Percentiles rank a stretch among this genome's conserved stretches.
phyloP scores from a whole-genome alignment of 2,888 invertebrate genomes.

The Osedax fenrisi region DNA sequence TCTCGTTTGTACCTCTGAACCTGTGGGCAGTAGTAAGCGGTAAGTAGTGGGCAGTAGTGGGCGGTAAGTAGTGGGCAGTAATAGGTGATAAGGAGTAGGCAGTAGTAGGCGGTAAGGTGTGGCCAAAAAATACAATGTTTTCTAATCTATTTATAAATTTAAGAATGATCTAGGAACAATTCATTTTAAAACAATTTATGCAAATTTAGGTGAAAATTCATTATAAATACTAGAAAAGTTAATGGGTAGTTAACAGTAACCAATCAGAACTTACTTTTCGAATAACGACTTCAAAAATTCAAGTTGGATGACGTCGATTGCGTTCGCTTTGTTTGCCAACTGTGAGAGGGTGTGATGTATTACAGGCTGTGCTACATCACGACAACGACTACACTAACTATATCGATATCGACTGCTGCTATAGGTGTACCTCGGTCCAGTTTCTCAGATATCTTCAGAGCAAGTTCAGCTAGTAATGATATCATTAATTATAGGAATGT shows the following conservation, averaged over 20 bases:
- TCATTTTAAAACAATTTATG: too few relatives aligned
- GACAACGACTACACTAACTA: slow-evolving; percentile 55
- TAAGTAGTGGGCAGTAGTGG: too few relatives aligned
- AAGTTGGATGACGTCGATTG: slow-evolving; percentile 54
- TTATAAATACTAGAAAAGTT: too few relatives aligned
- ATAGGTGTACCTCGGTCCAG: slow-evolving; percentile 58
- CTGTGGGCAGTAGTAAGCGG: neutral
- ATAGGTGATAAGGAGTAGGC: too few relatives aligned
- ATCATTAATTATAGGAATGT: too few relatives aligned
- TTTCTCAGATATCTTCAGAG: slow-evolving; percentile 61
- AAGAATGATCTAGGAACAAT: too few relatives aligned
- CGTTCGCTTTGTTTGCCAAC: slow-evolving; percentile 66
- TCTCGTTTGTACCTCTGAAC: slow-evolving; percentile 60
- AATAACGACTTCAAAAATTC: slow-evolving; percentile 57
- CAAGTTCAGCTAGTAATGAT: slow-evolving; percentile 56
- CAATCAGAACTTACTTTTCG: slow-evolving; percentile 38
- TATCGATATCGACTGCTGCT: slow-evolving; percentile 69
- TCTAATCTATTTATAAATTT: too few relatives aligned
- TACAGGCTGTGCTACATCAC: neutral
- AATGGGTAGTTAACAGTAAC: too few relatives aligned
- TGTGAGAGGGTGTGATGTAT: slow-evolving; percentile 36
- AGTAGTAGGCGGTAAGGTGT: too few relatives aligned
- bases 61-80: neutral
- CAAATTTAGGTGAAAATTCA: too few relatives aligned
- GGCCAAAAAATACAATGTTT: too few relatives aligned